Base-by-base conservation (phyloP, 2,797 vertebrate genomes). In the Coracias cyanogaster region DNA sequence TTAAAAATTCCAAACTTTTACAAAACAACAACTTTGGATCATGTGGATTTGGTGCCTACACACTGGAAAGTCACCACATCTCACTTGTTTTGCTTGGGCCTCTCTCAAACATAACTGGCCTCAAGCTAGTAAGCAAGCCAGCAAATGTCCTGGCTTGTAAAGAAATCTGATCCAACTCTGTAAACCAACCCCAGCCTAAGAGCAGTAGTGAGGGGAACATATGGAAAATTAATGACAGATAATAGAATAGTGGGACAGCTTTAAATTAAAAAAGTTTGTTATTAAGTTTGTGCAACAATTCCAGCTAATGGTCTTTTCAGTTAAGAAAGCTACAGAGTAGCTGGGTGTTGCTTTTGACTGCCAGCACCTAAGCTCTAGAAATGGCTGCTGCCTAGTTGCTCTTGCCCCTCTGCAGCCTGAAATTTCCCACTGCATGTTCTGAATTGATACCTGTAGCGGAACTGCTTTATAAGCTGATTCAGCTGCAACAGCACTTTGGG, bases 71-170 rank as follows among this genome's bases (percentile, higher is more conserved):
- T 74, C 90, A 96, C 78, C 93, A 96, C 41, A 80, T 96, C 94
- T 94, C 69, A 29, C 74, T 97, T 97, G 95, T 94, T 95, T 96
- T 94, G 41, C 74, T 97, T 96, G 95, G 95, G 92, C 73, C 91
- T 94, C 74, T 74, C 82, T 97, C 94, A 97, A 94, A 93, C 89
- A 86, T 94, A 96, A 94, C 93, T 94, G 94, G 92, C 96, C 94
- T 96, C 64, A 67, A 96, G 95, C 96, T 90, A 96, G 93, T 92
- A 95, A 96, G 93, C 94, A 95, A 95, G 79, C 90, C 91, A 97
- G 92, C 86, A 90, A 97, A 90, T 93, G 93, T 90, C 67, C 67
- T 81, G 93, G 91, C 89, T 94, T 95, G 96, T 94, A 94, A 96
- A 96, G 96, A 95, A 96, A 97, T 67, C 92, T 93, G 93, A 97